Base-by-base conservation (phyloP, 2,797 vertebrate species). In the Platalea minor region DNA sequence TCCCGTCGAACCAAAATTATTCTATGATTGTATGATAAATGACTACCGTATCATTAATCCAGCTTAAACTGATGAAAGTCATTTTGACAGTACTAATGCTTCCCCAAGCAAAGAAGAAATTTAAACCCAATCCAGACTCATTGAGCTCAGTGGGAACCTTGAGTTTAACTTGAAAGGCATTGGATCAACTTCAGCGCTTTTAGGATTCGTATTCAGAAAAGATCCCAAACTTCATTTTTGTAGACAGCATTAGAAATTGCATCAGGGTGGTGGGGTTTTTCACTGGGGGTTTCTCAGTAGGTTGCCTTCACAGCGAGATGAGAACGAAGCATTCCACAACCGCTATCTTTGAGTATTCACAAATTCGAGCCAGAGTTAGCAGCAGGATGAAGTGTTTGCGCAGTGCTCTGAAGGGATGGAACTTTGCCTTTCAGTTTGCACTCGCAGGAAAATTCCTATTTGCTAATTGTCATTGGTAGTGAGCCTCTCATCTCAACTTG, bases 1-100 rank as follows among this genome's bases (percentile, higher is more conserved):
- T 51, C 19, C 77, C 39, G 85, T 91, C 20, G 21, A 89, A 82
- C 35, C 61, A 89, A 69, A 94, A 91, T 69, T 91, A 59, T 69
- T 92, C 64, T 70, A n/a, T 67, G 91, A 96, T 92, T 85, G 94
- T 81, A 90, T 61, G 41, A 68, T 35, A 81, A 78, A 60, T 91
- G 91, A 91, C 57, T 75, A 41, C 59, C 17, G 35, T 56, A 74
- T 79, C 65, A 51, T 70, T 89, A 95, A 91, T 93, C 67, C 74
- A 87, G 10, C 21, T 94, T 89, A 93, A 82, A 51, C 21, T 74
- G 93, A 92, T 80, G 79, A 53, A 95, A 97, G 48, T 88, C 11
- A 88, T 68, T 90, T 88, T 90, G 87, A 80, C 87, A 87, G 53
- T 48, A 35, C 50, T 82, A 76, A 85, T 64, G 45, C 81, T 64